Conservation (phyloP, 2,797 vertebrate species). For the Zalophus californianus region DNA sequence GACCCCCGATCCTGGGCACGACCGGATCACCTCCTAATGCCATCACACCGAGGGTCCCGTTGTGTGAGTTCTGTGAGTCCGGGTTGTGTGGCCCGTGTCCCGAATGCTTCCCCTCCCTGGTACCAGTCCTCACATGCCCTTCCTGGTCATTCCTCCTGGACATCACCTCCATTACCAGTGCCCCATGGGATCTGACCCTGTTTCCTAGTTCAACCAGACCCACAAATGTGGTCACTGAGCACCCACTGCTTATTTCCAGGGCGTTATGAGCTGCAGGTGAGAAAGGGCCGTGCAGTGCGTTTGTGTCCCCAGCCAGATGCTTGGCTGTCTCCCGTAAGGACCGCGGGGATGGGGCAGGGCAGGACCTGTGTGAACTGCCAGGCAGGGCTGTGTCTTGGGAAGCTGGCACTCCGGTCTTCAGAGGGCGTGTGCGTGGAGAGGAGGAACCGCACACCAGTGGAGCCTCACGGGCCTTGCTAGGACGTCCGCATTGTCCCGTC, state of each 20-base stretch:
- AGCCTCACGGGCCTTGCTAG: fast-evolving
- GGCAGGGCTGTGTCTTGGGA: background rate
- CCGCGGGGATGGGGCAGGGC: fast-evolving
- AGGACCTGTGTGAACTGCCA: fast-evolving
- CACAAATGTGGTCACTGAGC: fast-evolving
- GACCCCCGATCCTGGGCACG: fast-evolving
- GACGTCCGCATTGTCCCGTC: fast-evolving
- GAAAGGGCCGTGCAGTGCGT: fast-evolving
- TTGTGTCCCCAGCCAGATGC: fast-evolving
- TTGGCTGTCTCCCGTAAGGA: fast-evolving
- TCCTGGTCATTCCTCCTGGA: fast-evolving
- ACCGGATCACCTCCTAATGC: background rate
- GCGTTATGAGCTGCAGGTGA: background rate
- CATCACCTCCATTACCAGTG: fast-evolving
- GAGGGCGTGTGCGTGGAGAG: background rate
- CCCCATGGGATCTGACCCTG: background rate
- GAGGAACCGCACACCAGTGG: no score
- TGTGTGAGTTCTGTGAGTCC: background rate
- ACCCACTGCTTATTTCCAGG: no score
- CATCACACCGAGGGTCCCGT: background rate
- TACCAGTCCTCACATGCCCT: fast-evolving
- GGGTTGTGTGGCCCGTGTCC: fast-evolving
- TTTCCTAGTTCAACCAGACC: background rate
- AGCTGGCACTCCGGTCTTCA: fast-evolving
- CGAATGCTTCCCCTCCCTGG: background rate